Percentiles rank a stretch among this genome's conserved stretches.
Conservation (phyloP, 2,888 invertebrate species). For the Sphaerophoria taeniata region DNA sequence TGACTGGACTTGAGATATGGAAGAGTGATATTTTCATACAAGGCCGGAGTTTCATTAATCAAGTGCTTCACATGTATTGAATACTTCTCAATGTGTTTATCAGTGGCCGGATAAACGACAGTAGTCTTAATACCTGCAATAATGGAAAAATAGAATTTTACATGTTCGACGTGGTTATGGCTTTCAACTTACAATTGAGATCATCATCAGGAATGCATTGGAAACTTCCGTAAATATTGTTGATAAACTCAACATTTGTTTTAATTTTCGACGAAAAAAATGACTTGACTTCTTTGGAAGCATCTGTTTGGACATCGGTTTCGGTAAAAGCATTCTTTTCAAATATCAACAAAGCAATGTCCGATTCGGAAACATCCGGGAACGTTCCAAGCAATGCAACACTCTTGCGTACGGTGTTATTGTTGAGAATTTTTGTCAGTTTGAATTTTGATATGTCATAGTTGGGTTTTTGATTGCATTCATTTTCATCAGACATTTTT, state of each 20-base stretch:
- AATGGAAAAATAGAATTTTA: too few relatives aligned
- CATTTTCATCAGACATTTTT: constrained; percentile 60
- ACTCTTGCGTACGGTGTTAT: constrained; percentile 89
- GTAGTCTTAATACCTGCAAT: constrained; percentile 88
- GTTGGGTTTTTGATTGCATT: constrained; percentile 44
- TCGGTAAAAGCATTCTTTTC: constrained; percentile 92
- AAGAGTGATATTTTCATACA: constrained; percentile 91
- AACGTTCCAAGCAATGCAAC: constrained; percentile 89
- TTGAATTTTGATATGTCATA: constrained; percentile 87
- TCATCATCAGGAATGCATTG: constrained; percentile 87
- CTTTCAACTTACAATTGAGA: constrained; percentile 86
- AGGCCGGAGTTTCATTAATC: constrained; percentile 91
- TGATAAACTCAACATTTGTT: constrained; percentile 87
- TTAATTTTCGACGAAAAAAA: constrained; percentile 86
- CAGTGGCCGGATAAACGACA: constrained; percentile 96
- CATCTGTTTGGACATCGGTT: constrained; percentile 78
- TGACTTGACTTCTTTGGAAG: constrained; percentile 75
- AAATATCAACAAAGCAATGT: constrained; percentile 88
- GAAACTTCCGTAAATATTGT: constrained; percentile 94
- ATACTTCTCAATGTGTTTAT: constrained; percentile 95
- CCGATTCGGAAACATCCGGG: constrained; percentile 83
- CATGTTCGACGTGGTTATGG: too few relatives aligned
- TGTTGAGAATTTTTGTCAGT: constrained; percentile 87
- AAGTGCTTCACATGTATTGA: constrained; percentile 89
- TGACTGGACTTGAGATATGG: constrained; percentile 89